Percentiles rank a stretch among this genome's conserved stretches.
phyloP scores from a whole-genome alignment of 2,888 invertebrate species.

The Mamestra brassicae region DNA sequence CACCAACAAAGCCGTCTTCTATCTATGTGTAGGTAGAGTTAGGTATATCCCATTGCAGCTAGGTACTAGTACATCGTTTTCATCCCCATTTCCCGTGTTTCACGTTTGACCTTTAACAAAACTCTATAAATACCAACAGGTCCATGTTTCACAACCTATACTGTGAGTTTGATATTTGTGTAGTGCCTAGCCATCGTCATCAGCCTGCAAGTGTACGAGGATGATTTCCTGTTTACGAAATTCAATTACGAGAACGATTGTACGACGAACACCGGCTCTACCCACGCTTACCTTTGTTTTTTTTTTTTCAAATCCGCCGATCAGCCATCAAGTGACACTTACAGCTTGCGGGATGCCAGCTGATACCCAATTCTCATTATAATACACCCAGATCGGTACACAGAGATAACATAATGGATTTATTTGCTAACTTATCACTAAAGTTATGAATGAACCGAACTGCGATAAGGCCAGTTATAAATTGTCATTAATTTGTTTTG shows the following conservation, averaged over 20 bases:
- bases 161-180: background rate
- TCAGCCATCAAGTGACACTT: constrained; percentile 41
- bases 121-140: constrained; percentile 1
- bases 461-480: constrained; percentile 61
- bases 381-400: constrained; percentile 59
- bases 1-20: background rate
- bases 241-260: constrained; percentile 32
- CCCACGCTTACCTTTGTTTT: constrained; percentile 23
- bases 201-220: constrained; percentile 6
- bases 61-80: constrained; percentile 9
- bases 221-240: constrained; percentile 27
- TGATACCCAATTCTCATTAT: constrained; percentile 57
- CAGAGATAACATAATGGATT: constrained; percentile 66
- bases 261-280: constrained; percentile 13
- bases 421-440: constrained; percentile 67
- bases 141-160: background rate
- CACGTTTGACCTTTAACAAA: constrained; percentile 25
- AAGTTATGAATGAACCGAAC: constrained; percentile 68
- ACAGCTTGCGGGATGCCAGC: constrained; percentile 50
- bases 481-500: constrained; percentile 69
- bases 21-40: background rate
- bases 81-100: constrained; percentile 21
- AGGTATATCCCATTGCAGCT: background rate
- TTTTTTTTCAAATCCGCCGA: constrained; percentile 29
- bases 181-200: background rate